Base-by-base conservation (phyloP, 2,888 invertebrate species). In the Phyllotreta striolata region DNA sequence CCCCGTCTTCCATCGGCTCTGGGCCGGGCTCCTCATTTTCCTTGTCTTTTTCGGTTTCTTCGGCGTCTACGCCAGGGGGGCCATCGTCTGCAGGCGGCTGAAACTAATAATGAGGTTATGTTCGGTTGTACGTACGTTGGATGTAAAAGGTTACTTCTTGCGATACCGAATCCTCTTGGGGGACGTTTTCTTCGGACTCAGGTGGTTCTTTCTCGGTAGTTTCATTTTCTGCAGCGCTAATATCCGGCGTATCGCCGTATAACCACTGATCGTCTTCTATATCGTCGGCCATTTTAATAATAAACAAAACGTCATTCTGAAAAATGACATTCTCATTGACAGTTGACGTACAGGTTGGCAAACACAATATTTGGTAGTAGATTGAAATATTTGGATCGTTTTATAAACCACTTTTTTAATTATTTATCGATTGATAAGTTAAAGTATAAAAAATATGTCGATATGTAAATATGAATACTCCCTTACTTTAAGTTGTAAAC, bases 231-330 rank as follows among this genome's bases (percentile, higher is more conserved):
- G 24, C 13, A 12, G 13, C 34, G 54, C 43, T 59, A 35, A 60
- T 14, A 43, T 65, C 62, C 34, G 62, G 62, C 37, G 91, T 91
- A 49, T 92, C 93, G 13, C 94, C 94, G 76, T 95, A 95, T 65
- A 95, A 84, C 93, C 93, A 95, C 77, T 88, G 91, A 84, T 95
- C 94, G 79, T 95, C 94, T 80, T 89, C 89, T 12, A 82, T 80
- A 72, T 87, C 87, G 66, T 89, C 89, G 73, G 88, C 87, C 87
- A 88, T 88, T 80, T 83, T 81, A 7, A n/a, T 6, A 47, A 49
- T 7, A 52, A 52, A 37, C 75, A 37, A 37, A 44, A 13, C 13
- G 24, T 24, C 24, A 24, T 24, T 24, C 3, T 12, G 13, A 39
- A 38, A 46, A 5, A 40, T 58, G 58, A 41, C 49, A 6, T 47